Evolutionary conservation across 2,797 vertebrate species (phyloP).

Genomic region (Scolopax bukidnonensis): DNA sequence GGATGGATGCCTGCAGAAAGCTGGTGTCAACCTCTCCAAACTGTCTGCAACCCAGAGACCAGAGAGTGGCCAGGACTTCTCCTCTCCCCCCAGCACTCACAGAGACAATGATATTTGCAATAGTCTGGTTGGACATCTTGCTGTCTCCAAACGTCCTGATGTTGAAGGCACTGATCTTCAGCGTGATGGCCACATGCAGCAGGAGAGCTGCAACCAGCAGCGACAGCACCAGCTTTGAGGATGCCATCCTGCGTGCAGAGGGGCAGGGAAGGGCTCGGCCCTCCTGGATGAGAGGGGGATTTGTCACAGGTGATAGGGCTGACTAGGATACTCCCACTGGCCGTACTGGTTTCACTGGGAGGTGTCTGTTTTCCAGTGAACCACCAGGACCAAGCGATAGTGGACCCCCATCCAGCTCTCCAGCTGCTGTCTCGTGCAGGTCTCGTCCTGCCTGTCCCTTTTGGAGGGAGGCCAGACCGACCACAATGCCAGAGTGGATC

Average conservation of each 20-base stretch:
- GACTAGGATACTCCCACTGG: not conserved
- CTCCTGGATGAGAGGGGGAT: not conserved
- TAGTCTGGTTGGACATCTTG: conserved; percentile 76
- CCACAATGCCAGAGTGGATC: accelerated
- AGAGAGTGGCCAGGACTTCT: not conserved
- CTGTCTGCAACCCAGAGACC: not conserved
- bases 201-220: conserved; percentile 44
- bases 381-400: not conserved
- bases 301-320: not conserved
- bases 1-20: not conserved
- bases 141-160: conserved; percentile 73
- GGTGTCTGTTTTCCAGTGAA: accelerated
- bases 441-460: not conserved
- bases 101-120: conserved; percentile 52
- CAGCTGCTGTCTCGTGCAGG: not conserved
- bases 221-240: not conserved
- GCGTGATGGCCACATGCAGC: not conserved
- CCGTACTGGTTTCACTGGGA: not conserved
- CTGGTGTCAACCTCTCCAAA: not conserved
- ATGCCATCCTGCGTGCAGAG: conserved; percentile 26
- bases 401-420: not conserved
- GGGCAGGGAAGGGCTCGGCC: not conserved
- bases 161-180: conserved; percentile 76
- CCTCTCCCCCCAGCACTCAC: conserved; percentile 43
- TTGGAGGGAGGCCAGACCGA: not conserved